Conservation (phyloP, 1,140 invertebrate species). For the Anadara kagoshimensis region DNA sequence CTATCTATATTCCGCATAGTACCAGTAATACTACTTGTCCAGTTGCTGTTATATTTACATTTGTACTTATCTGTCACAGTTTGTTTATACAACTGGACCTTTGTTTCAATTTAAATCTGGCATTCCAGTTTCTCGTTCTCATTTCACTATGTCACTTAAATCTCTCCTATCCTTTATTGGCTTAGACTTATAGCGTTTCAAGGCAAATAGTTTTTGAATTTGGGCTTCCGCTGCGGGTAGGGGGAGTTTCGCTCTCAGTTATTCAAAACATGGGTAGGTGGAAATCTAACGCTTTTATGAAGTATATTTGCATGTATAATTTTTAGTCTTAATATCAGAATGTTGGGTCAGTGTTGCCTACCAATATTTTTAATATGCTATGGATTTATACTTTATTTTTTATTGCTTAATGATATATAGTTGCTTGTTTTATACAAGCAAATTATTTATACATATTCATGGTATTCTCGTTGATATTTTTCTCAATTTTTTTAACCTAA, state of each 20-base stretch:
- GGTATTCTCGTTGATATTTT: too few relatives aligned
- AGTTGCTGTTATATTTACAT: too few relatives aligned
- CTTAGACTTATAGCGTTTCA: not conserved
- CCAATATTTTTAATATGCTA: too few relatives aligned
- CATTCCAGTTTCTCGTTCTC: not conserved
- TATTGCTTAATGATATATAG: too few relatives aligned
- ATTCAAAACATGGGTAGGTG: not conserved
- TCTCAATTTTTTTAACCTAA: too few relatives aligned
- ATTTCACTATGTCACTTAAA: not conserved
- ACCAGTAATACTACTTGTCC: too few relatives aligned
- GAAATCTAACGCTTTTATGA: not conserved
- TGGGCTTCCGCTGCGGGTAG: not conserved
- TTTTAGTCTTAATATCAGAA: not conserved
- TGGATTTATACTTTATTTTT: too few relatives aligned
- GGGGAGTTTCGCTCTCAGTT: not conserved
- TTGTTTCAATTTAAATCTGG: conserved; percentile 1
- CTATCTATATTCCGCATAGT: too few relatives aligned
- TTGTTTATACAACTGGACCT: not conserved
- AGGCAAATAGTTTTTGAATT: not conserved
- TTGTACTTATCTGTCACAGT: not conserved
- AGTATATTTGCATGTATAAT: not conserved
- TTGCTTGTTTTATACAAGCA: too few relatives aligned
- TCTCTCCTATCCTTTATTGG: not conserved
- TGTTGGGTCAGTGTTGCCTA: too few relatives aligned
- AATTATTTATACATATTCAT: too few relatives aligned